Evolutionary conservation across 2,888 invertebrate species (phyloP), one percentile per base, ranked within the genome.

Genomic region (Mythimna pallens): DNA sequence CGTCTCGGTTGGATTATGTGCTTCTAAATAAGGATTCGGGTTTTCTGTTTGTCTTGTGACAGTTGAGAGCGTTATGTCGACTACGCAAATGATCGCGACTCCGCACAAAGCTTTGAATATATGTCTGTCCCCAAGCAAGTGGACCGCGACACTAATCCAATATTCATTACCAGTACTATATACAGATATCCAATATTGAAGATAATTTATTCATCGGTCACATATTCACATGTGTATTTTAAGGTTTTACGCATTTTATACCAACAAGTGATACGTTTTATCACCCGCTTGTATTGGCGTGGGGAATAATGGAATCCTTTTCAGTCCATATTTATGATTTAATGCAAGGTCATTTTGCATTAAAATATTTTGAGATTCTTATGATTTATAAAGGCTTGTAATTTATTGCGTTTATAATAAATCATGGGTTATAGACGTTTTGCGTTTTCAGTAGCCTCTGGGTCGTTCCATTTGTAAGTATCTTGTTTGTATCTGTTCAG

Each of bases 211-310:
- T 71, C 54, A 55, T 64, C 68, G 50, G 67, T 63, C 55, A 63
- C 50, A 66, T 76, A 77, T 78, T 63, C 55, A 63, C 50, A 66
- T 76, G 78, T 82, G 71, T 75, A 81, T 78, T 83, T 83, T 73
- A 74, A 79, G 67, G 62, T 73, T 81, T 78, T 78, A 83, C 69
- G 71, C 73, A 63, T 75, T 82, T 76, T 75, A 78, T 78, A 85
- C 76, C 73, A 81, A 85, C 83, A 85, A 77, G 61, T 66, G 63
- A 80, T 75, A 66, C 68, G 70, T 78, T 82, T 85, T 85, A 83
- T 74, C 57, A 59, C 50, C 59, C 62, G 62, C 70, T 73, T 70
- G 74, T 84, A 73, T 82, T 78, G 80, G 73, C 68, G 30, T 12
- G 36, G 40, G 61, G 74, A 62, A 66, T 77, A 80, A 82, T 81